Evolutionary conservation across 2,888 invertebrate species (phyloP).

Genomic region (Drosophila leonis): DNA sequence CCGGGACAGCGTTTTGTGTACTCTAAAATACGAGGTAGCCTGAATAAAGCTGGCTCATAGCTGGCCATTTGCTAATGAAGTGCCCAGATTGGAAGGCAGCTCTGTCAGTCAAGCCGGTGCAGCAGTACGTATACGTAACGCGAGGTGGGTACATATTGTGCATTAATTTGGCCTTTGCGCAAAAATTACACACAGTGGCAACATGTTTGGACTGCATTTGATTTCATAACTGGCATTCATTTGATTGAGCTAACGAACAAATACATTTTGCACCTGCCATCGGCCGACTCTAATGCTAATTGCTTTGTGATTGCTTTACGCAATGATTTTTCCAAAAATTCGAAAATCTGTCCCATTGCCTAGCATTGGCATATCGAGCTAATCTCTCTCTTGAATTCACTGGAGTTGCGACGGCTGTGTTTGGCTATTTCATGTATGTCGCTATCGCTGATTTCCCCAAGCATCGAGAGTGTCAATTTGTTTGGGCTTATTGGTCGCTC

Average conservation of each 20-base stretch:
- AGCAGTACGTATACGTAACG: slow-evolving; percentile 32
- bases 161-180: slow-evolving; percentile 35
- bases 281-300: slow-evolving; percentile 32
- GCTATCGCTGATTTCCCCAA: slow-evolving; percentile 71
- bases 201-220: slow-evolving; percentile 11
- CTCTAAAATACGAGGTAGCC: slow-evolving; percentile 2
- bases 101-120: background rate
- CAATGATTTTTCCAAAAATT: slow-evolving; percentile 17
- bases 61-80: slow-evolving; percentile 42
- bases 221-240: slow-evolving; percentile 15
- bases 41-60: slow-evolving; percentile 14
- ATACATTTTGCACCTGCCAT: slow-evolving; percentile 12
- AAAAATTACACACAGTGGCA: slow-evolving; percentile 17
- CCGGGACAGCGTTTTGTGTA: slow-evolving; percentile 8
- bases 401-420: slow-evolving; percentile 13
- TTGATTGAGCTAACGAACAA: slow-evolving; percentile 36
- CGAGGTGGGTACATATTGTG: background rate
- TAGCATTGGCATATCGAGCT: background rate
- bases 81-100: slow-evolving; percentile 25
- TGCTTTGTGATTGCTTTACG: slow-evolving; percentile 44
- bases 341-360: slow-evolving; percentile 4
- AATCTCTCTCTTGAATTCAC: background rate
- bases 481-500: slow-evolving; percentile 54
- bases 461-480: slow-evolving; percentile 75
- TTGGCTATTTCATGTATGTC: slow-evolving; percentile 54